Conservation (phyloP, 2,797 vertebrate genomes). For the Malacoraja senta region DNA sequence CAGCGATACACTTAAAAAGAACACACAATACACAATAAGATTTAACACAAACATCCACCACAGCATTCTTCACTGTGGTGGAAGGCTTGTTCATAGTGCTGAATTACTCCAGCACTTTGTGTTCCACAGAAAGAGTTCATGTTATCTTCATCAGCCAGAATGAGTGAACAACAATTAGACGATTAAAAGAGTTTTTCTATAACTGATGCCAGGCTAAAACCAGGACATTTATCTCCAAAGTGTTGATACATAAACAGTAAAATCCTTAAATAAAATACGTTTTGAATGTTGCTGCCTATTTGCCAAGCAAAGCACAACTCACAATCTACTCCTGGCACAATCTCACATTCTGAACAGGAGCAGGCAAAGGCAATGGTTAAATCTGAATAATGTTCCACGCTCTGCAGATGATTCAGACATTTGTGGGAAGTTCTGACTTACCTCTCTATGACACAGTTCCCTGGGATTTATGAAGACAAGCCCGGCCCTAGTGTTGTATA, state of each 20-base stretch:
- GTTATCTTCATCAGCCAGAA: too few relatives aligned
- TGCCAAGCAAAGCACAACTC: neutral
- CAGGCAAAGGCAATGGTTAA: neutral
- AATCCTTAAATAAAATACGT: neutral
- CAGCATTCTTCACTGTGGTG: too few relatives aligned
- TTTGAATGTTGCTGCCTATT: neutral
- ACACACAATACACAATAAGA: too few relatives aligned
- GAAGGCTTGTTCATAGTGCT: too few relatives aligned
- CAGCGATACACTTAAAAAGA: too few relatives aligned
- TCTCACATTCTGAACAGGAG: neutral
- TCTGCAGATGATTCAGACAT: neutral
- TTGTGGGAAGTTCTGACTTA: slow-evolving; percentile 5
- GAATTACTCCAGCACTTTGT: too few relatives aligned
- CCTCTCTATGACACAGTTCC: neutral
- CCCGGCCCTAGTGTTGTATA: neutral
- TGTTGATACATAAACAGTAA: neutral
- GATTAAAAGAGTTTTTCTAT: neutral
- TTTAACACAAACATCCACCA: too few relatives aligned
- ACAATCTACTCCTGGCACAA: neutral
- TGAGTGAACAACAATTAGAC: neutral
- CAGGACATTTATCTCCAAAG: neutral
- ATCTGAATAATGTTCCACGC: neutral
- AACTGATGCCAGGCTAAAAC: neutral
- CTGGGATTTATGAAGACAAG: neutral
- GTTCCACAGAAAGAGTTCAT: neutral